A percentile compares a stretch with the other conserved stretches of the same genome.
These are phyloP conservation scores for Chymomyza fuscimana DNA, from an alignment of 2,888 invertebrate species.

Conservation along the genomic window DNA sequence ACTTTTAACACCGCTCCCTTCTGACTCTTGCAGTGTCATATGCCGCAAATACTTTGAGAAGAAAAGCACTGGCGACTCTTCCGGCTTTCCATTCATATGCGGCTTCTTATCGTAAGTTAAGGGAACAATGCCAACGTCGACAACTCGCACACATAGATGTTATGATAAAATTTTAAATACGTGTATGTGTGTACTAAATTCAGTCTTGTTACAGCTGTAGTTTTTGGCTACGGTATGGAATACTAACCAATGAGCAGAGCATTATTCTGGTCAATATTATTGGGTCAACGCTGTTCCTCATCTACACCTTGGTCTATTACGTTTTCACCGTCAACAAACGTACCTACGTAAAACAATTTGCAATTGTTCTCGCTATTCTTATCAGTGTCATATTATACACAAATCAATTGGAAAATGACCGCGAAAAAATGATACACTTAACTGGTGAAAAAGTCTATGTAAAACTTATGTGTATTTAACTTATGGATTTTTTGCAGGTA, in stretches of 20 bases:
- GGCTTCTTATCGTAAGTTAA: slow-evolving; percentile 87
- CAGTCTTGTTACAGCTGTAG: slow-evolving; percentile 82
- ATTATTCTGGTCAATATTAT: slow-evolving; percentile 88
- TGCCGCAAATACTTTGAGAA: slow-evolving; percentile 88
- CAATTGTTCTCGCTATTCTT: slow-evolving; percentile 81
- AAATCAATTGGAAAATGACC: slow-evolving; percentile 81
- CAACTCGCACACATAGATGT: slow-evolving; percentile 22
- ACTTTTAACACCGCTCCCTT: background rate
- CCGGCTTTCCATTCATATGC: slow-evolving; percentile 88
- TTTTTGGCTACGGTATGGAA: slow-evolving; percentile 90
- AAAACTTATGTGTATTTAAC: background rate
- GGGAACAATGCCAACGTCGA: slow-evolving; percentile 51
- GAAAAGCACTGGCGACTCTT: slow-evolving; percentile 88
- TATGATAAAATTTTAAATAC: slow-evolving; percentile 16
- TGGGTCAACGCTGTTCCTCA: slow-evolving; percentile 86
- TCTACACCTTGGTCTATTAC: slow-evolving; percentile 86
- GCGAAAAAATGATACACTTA: slow-evolving; percentile 81
- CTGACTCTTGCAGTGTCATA: slow-evolving; percentile 82
- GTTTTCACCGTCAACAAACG: slow-evolving; percentile 87
- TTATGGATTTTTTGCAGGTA: slow-evolving; percentile 79
- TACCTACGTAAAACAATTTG: slow-evolving; percentile 83
- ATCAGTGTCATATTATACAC: slow-evolving; percentile 83
- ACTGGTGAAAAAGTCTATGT: slow-evolving; percentile 81
- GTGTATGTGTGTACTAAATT: background rate
- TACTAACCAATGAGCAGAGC: slow-evolving; percentile 86